These are phyloP conservation scores for Semaprochilodus insignis DNA, from an alignment of 2,797 vertebrate genomes.

Conservation along the genomic window DNA sequence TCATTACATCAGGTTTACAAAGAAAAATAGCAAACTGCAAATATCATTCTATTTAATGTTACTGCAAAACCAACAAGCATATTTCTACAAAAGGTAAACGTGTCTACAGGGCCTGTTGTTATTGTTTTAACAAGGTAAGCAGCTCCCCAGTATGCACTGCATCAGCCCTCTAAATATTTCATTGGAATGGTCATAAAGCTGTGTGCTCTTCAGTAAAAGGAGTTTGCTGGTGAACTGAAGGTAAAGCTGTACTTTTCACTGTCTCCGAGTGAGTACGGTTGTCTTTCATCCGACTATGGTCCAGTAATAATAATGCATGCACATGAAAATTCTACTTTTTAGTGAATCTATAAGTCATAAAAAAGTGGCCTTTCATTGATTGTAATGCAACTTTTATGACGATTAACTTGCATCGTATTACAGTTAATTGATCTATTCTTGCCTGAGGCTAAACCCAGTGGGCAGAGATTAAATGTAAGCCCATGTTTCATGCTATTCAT, in stretches of 20 bases:
- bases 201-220: conserved; percentile 12
- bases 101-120: too few relatives aligned
- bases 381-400: not conserved
- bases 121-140: not conserved
- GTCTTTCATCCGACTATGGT: conserved; percentile 15
- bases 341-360: not conserved
- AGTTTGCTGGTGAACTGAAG: not conserved
- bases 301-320: conserved; percentile 2
- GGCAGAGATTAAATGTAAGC: conserved; percentile 24
- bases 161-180: conserved; percentile 49
- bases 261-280: not conserved
- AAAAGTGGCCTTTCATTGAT: not conserved
- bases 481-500: conserved; percentile 1
- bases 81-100: too few relatives aligned
- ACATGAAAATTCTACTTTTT: conserved; percentile 18
- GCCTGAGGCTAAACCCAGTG: not conserved
- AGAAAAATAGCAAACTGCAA: too few relatives aligned
- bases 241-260: not conserved
- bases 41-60: too few relatives aligned
- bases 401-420: conserved; percentile 5
- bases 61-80: too few relatives aligned
- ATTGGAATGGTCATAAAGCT: conserved; percentile 38
- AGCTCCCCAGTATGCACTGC: not conserved
- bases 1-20: too few relatives aligned
- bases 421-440: conserved; percentile 6